These are phyloP conservation scores for Bursaphelenchus mucronatus DNA, from an alignment of 1,140 invertebrate genomes.

Conservation along the genomic window DNA sequence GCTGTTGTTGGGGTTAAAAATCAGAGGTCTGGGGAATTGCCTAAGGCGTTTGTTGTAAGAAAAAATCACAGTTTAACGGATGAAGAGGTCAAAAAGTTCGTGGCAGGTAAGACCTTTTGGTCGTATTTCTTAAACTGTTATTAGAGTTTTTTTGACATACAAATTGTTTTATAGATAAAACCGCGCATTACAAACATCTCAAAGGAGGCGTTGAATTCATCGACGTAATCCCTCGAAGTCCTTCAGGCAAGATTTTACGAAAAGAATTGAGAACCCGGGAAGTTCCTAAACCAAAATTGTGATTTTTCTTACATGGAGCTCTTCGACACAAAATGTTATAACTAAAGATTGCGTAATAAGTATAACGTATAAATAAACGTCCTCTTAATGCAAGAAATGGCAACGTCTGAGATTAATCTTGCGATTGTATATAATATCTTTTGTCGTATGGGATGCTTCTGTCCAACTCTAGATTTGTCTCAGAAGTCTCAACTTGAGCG, in stretches of 20 bases:
- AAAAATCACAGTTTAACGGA: conserved; percentile 61
- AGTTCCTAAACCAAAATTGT: background rate
- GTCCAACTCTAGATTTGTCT: no score
- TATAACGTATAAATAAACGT: no score
- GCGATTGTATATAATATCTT: no score
- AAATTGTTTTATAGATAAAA: conserved; percentile 31
- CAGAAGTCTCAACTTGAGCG: no score
- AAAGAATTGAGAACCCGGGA: conserved; percentile 62
- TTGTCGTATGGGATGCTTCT: no score
- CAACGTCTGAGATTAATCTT: no score
- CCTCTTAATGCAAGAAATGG: no score
- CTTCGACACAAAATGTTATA: no score
- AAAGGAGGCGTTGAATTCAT: conserved; percentile 69
- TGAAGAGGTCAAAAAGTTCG: conserved; percentile 34
- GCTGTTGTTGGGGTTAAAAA: conserved; percentile 77
- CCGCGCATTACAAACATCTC: conserved; percentile 60
- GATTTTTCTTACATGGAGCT: background rate
- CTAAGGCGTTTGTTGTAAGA: conserved; percentile 72
- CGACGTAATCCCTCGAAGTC: conserved; percentile 71
- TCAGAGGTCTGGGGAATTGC: conserved; percentile 70
- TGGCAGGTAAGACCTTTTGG: conserved; percentile 15
- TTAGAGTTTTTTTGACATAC: conserved; percentile 1
- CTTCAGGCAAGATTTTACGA: conserved; percentile 73
- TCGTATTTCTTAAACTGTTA: background rate
- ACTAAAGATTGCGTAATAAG: no score